Evolutionary conservation across 2,888 invertebrate species (phyloP).

Genomic region (Dermolepida albohirtum): DNA sequence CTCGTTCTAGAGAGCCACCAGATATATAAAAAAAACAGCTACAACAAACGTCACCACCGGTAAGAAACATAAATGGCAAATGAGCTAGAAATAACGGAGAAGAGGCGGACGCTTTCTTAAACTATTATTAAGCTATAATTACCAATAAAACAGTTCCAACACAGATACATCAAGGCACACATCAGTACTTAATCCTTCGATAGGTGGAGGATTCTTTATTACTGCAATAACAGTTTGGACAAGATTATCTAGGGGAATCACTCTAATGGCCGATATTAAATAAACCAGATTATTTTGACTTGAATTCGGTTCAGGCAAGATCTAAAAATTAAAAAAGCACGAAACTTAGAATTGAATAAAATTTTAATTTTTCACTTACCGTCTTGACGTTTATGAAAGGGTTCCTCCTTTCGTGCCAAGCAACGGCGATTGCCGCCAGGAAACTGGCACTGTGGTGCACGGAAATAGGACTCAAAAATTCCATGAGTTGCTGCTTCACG

Average conservation of each 20-base stretch:
- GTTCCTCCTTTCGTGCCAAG: conserved; percentile 82
- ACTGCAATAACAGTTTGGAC: conserved; percentile 86
- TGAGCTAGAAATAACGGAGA: too few species aligned
- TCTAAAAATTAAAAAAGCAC: conserved; percentile 59
- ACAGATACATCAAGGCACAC: conserved; percentile 82
- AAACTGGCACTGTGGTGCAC: conserved; percentile 85
- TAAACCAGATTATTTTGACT: conserved; percentile 83
- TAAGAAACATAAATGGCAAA: too few species aligned
- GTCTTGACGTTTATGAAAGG: conserved; percentile 65
- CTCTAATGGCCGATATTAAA: conserved; percentile 82
- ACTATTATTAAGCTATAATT: conserved; percentile 46
- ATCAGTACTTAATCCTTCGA: conserved; percentile 70
- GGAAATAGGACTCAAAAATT: conserved; percentile 86
- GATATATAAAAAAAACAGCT: too few species aligned
- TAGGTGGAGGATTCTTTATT: conserved; percentile 79
- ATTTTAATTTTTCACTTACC: conserved; percentile 53
- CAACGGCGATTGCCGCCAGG: conserved; percentile 84
- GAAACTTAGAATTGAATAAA: conserved; percentile 11
- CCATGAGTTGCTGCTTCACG: conserved; percentile 82
- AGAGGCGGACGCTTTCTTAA: too few species aligned
- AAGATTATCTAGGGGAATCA: conserved; percentile 86
- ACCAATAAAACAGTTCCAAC: conserved; percentile 83
- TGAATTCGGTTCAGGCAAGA: conserved; percentile 73
- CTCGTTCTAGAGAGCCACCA: too few species aligned
- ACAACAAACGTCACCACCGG: too few species aligned